Evolutionary conservation across 2,888 invertebrate genomes (phyloP).

Genomic region (Lochmaea crataegi): DNA sequence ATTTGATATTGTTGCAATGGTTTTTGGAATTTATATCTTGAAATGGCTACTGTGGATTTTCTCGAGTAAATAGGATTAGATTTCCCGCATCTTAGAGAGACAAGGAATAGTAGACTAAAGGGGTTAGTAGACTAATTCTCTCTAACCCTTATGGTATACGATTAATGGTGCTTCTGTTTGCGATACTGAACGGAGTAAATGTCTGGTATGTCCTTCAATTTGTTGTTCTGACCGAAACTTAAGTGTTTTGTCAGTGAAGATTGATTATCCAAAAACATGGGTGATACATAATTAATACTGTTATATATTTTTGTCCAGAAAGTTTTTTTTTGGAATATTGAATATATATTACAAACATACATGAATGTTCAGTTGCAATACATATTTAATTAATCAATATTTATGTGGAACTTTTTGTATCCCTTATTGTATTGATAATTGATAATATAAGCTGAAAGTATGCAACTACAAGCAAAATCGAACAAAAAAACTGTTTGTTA

Average conservation of each 20-base stretch:
- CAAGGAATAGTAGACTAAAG: not conserved
- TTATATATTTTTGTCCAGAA: not conserved
- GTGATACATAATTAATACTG: not conserved
- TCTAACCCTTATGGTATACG: not conserved
- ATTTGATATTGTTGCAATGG: no score
- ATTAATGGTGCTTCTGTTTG: constrained; percentile 1
- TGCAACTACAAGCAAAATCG: no score
- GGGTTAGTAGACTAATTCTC: not conserved
- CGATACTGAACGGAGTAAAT: not conserved
- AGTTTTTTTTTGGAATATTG: not conserved
- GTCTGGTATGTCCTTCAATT: not conserved
- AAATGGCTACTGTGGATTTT: no score
- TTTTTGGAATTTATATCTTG: no score
- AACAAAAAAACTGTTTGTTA: no score
- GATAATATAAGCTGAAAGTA: no score
- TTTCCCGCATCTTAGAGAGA: not conserved
- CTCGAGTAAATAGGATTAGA: no score
- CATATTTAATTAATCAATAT: no score
- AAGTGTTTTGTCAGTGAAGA: constrained; percentile 1
- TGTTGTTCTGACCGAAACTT: constrained; percentile 5
- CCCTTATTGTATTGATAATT: no score
- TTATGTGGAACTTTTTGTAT: no score
- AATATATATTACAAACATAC: no score
- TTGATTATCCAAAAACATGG: not conserved
- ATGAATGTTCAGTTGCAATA: no score